Conservation (phyloP, 2,888 invertebrate genomes). For the Acanthococcus lagerstroemiae region DNA sequence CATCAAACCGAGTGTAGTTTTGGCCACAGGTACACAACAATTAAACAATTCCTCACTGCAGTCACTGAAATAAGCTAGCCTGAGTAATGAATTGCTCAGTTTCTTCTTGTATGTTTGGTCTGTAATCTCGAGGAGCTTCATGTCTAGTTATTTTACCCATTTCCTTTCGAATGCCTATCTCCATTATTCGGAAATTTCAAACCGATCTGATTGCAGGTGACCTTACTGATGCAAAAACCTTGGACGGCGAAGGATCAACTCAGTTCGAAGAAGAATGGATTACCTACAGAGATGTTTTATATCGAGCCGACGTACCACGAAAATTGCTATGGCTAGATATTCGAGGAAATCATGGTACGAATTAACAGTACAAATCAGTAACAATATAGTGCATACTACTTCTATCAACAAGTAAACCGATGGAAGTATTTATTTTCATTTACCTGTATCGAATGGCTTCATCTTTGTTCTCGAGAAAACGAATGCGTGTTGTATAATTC, state of each 20-base stretch:
- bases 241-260: slow-evolving; percentile 65
- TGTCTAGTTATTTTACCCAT: neutral
- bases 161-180: neutral
- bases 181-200: neutral
- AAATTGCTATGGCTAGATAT: slow-evolving; percentile 78
- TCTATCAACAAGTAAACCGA: too few relatives aligned
- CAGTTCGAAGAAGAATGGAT: slow-evolving; percentile 77
- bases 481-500: too few relatives aligned
- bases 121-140: too few relatives aligned
- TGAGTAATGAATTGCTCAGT: too few relatives aligned
- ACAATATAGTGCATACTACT: too few relatives aligned
- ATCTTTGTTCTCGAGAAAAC: too few relatives aligned
- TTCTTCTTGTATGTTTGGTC: too few relatives aligned
- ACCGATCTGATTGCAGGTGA: slow-evolving; percentile 48
- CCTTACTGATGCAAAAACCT: slow-evolving; percentile 75
- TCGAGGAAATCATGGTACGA: slow-evolving; percentile 89
- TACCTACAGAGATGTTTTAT: slow-evolving; percentile 59
- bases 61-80: too few relatives aligned
- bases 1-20: slow-evolving; percentile 63
- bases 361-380: neutral
- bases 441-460: too few relatives aligned
- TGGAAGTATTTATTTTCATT: too few relatives aligned
- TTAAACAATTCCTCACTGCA: too few relatives aligned
- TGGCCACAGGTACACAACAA: slow-evolving; percentile 57
- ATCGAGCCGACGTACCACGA: slow-evolving; percentile 54